Evolutionary conservation across 2,113 vertebrate species (phyloP), one percentile per base, ranked within the genome.

Genomic region (Embiotoca jacksoni): DNA sequence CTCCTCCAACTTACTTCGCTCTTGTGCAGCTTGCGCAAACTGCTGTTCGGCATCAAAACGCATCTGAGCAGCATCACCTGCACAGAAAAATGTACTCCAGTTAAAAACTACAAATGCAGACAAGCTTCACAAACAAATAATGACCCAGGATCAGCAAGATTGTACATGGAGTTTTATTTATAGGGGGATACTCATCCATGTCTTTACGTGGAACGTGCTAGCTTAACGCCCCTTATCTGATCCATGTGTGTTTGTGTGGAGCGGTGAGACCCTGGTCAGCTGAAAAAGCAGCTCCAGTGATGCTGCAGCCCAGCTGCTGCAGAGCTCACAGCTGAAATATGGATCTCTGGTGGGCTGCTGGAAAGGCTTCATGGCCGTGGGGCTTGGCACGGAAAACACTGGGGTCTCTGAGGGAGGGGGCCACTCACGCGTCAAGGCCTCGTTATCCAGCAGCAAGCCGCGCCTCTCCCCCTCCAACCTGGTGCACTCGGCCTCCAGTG

Each of bases 381-480:
- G 88, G 70, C 59, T 90, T 89, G 79, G 88, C 88, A 82, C 65
- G 9, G 64, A 76, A 73, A 58, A 85, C 68, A 84, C 82, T 53
- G 80, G 77, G 86, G 78, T 83, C 73, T 90, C 78, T 81, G 49
- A 85, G 79, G 88, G 78, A 85, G 71, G 72, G 73, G 81, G 77
- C 81, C 73, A 94, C 91, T 90, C 93, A 97, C 96, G 94, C 93
- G 93, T 95, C 79, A 96, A 92, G 59, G 88, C 81, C 89, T 95
- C 92, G 65, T 82, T 94, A 67, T 93, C 79, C 15, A 85, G 85
- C 15, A 77, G 81, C n/a, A 94, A 44, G 4, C 82, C 74, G 58
- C 78, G 78, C 50, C 86, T 90, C 80, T 96, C 94, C 63, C 72
- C 92, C 74, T 94, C 95, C 23, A 94, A 85, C 83, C 94, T 93